phyloP scores from a whole-genome alignment of 2,797 vertebrate species.

The Coracias cyanogaster region DNA sequence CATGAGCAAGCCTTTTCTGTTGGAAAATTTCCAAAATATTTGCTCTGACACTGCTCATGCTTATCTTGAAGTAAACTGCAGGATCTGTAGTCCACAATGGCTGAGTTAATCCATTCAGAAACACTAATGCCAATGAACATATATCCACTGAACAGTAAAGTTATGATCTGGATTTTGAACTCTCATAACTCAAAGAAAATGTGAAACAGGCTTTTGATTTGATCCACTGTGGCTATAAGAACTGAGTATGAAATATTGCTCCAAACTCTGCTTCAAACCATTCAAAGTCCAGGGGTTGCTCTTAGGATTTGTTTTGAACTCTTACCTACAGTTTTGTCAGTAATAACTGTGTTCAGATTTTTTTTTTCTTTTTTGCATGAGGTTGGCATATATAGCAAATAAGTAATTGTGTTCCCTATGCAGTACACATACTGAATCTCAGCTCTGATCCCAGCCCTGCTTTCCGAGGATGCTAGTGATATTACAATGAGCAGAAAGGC shows the following conservation, averaged over 20 bases:
- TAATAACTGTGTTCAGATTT: not conserved
- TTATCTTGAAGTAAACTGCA: conserved; percentile 28
- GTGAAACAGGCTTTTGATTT: conserved; percentile 36
- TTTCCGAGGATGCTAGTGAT: not conserved
- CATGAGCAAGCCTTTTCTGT: not conserved
- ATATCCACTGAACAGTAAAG: conserved; percentile 5
- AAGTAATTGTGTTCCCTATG: not conserved
- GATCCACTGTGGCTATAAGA: not conserved
- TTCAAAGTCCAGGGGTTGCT: not conserved
- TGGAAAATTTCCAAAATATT: conserved; percentile 35
- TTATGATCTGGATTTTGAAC: conserved; percentile 37
- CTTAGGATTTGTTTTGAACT: not conserved
- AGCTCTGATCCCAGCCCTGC: not conserved
- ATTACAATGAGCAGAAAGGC: not conserved
- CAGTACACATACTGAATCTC: not conserved
- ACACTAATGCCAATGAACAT: conserved; percentile 6
- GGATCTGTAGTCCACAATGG: not conserved
- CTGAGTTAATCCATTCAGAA: conserved; percentile 30
- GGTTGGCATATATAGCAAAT: not conserved
- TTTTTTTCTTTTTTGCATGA: not conserved
- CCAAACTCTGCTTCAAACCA: not conserved
- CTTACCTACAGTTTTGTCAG: not conserved
- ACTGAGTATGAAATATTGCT: not conserved
- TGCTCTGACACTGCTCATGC: not conserved
- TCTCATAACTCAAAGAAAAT: conserved; percentile 47